A percentile compares a stretch with the other conserved stretches of the same genome.
Evolutionary conservation across 2,113 vertebrate genomes (phyloP).

Genomic region (Siniperca chuatsi): DNA sequence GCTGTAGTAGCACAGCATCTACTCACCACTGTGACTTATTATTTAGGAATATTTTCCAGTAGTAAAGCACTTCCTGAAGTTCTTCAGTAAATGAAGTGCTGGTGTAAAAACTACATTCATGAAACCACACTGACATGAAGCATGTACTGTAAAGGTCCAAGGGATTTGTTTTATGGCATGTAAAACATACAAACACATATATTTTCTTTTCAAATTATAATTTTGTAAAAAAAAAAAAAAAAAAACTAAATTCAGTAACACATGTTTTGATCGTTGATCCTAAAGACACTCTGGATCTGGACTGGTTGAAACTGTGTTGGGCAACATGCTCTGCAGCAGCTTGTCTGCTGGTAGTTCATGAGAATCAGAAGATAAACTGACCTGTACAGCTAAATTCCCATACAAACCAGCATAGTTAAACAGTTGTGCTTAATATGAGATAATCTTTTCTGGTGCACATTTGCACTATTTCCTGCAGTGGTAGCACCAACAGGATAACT

Average conservation of each 20-base stretch:
- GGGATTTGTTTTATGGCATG: background rate
- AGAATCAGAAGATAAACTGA: background rate
- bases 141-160: background rate
- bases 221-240: background rate
- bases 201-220: background rate
- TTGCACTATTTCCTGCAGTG: background rate
- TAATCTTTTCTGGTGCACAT: background rate
- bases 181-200: background rate
- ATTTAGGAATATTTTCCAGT: background rate
- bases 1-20: background rate
- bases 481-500: background rate
- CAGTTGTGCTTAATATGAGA: background rate
- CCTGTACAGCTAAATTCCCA: background rate
- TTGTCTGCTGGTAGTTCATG: background rate
- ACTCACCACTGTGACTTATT: background rate
- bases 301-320: background rate
- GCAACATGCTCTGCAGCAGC: background rate
- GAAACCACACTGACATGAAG: background rate
- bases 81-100: background rate
- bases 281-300: background rate
- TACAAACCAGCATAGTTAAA: background rate
- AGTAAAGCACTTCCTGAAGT: background rate
- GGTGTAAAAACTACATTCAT: background rate
- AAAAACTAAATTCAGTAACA: background rate
- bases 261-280: too few species aligned